Conservation (phyloP, 2,113 vertebrate species). For the Nyctereutes procyonoides region DNA sequence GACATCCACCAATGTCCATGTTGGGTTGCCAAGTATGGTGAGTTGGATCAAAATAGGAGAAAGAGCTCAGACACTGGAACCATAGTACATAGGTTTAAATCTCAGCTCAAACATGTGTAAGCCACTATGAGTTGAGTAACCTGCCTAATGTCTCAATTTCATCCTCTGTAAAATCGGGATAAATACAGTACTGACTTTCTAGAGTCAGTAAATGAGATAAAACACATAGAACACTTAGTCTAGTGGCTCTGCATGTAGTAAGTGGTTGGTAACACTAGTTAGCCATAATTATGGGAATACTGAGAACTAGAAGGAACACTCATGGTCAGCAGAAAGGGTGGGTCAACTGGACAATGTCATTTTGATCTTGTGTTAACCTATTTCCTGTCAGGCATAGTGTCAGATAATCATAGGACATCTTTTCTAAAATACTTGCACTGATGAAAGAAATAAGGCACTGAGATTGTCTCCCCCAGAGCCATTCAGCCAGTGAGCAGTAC, state of each 20-base stretch:
- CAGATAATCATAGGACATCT: not conserved
- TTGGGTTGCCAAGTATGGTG: not conserved
- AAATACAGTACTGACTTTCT: not conserved
- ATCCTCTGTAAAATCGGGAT: not conserved
- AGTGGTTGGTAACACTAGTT: not conserved
- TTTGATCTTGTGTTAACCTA: not conserved
- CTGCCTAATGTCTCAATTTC: not conserved
- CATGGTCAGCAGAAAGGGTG: not conserved
- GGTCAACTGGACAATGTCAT: not conserved
- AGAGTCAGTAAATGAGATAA: not conserved
- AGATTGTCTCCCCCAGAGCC: not conserved
- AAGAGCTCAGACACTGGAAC: not conserved
- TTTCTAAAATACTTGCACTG: not conserved
- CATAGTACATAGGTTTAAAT: not conserved
- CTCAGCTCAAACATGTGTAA: not conserved
- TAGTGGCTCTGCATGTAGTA: too few species aligned
- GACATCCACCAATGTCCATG: not conserved
- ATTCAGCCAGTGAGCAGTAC: not conserved
- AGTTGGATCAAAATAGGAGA: not conserved
- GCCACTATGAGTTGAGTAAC: not conserved
- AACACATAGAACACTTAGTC: not conserved
- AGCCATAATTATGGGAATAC: not conserved
- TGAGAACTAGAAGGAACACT: not conserved
- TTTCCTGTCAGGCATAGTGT: not conserved
- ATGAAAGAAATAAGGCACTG: not conserved